Base-by-base conservation (phyloP, 2,888 invertebrate species). In the Philereme vetulata region DNA sequence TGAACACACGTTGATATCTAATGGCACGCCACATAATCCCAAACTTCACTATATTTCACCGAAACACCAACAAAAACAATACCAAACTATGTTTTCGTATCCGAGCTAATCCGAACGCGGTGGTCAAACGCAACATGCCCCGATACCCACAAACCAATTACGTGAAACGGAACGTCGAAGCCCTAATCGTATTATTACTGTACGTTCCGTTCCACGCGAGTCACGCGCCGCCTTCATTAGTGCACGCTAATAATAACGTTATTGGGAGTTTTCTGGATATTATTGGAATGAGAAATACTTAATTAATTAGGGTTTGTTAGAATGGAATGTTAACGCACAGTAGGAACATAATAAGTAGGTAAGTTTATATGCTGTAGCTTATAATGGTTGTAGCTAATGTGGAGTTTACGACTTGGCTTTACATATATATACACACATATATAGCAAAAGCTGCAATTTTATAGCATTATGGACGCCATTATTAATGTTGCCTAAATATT, bases 211-310 rank as follows among this genome's bases (percentile, higher is more conserved):
- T 8, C 9, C 48, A 58, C 67, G 67, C 63, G 6, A 36, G 61
- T 57, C 67, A 67, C 67, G 67, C 60, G 46, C 63, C 10, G 9
- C 42, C 45, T 32, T 54, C 32, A 60, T 60, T 60, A 60, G 50
- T 43, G 51, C 59, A 45, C 45, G 53, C 38, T 51, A 54, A 34
- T 54, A 43, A 51, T 54, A 46, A 33, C 11, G n/a, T 51, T 60
- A 54, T 60, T 60, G 54, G 49, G 33, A 49, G 36, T 43, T 50
- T 54, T 54, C 5, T 45, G 35, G 11, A 8, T 33, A 10, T 49
- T 45, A 32, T 44, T 44, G 21, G 43, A 46, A 21, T 21, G 21
- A 6, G 38, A 38, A 38, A 38, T 38, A 38, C 38, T 21, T 1
- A 21, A 21, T 21, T 21, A 21, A 21, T 21, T 21, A 21, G 21